Evolutionary conservation across 1,140 invertebrate species (phyloP), one percentile per base, ranked within the genome.

Genomic region (Lordiphosa clarofinis): DNA sequence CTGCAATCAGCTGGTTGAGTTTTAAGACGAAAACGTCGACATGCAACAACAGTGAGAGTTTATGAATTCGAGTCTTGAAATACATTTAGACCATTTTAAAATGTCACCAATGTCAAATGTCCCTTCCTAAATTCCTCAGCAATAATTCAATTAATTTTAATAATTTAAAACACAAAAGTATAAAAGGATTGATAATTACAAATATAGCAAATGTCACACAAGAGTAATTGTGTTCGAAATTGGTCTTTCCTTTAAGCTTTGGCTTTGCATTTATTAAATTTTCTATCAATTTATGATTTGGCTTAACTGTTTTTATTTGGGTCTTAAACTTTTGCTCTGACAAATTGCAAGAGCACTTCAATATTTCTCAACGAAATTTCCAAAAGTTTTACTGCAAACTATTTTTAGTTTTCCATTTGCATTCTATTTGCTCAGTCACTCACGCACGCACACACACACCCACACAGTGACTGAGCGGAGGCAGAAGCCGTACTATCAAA

Each of bases 371-470:
- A 24, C 28, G 24, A 46, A 46, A 46, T 13, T 13, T 7, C n/a
- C 7, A 46, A 42, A 46, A 12, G 31, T 46, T 44, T 28, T 12
- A 28, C n/a, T 44, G n/a, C 43, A 44, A 44, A 44, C 28, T n/a
- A 24, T 44, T 31, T 31, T 11, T 28, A 10, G 12, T 7, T 44
- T 46, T 12, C 11, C 12, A 33, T 46, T 33, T 46, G 19, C 24
- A 33, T 46, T 46, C 24, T 31, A 46, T 46, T 46, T 46, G 43
- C 13, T 46, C 21, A 24, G 21, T 24, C 21, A 24, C 24, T 31
- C 28, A 13, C 24, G 13, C 43, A 31, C 11, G 31, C 24, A 13
- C 12, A 10, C n/a, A 44, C 28, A 44, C 42, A 11, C 19, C 19
- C 19, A 3, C 19, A 3, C 19, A 19, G 19, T 19, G 19, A 19